Conservation (phyloP, 1,140 invertebrate species). For the Macrobrachium rosenbergii region DNA sequence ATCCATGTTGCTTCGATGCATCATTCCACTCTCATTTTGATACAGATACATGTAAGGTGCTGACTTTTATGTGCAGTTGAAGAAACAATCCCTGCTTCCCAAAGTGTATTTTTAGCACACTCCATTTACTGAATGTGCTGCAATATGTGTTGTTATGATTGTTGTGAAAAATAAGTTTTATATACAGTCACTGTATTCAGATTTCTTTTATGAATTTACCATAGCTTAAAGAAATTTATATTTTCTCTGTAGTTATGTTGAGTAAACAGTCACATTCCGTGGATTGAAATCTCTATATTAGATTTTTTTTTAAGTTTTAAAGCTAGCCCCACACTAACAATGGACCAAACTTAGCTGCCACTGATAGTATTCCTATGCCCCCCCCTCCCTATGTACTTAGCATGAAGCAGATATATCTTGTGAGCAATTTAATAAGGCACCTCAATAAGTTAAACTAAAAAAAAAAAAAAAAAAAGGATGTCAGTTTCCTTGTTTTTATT, state of each 20-base stretch:
- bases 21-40: conserved; percentile 38
- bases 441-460: conserved; percentile 29
- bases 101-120: conserved; percentile 55
- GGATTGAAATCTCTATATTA: conserved; percentile 48
- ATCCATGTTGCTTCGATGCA: conserved; percentile 34
- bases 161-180: conserved; percentile 58
- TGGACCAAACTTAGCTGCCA: conserved; percentile 57
- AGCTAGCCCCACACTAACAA: conserved; percentile 51
- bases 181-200: conserved; percentile 35
- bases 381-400: conserved; percentile 44
- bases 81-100: conserved; percentile 49
- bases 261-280: conserved; percentile 54
- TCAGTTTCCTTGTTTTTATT: conserved; percentile 34
- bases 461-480: no score
- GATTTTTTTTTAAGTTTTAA: conserved; percentile 44
- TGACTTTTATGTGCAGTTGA: conserved; percentile 50
- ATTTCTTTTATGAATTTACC: conserved; percentile 44
- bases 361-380: conserved; percentile 45
- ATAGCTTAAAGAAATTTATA: conserved; percentile 19
- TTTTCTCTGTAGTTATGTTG: conserved; percentile 31
- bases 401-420: conserved; percentile 32
- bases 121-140: conserved; percentile 54
- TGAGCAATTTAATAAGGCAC: conserved; percentile 44
- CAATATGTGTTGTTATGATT: conserved; percentile 54
- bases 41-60: conserved; percentile 45